These are phyloP conservation scores for Lathronympha strigana DNA, from an alignment of 2,888 invertebrate genomes.

Conservation along the genomic window DNA sequence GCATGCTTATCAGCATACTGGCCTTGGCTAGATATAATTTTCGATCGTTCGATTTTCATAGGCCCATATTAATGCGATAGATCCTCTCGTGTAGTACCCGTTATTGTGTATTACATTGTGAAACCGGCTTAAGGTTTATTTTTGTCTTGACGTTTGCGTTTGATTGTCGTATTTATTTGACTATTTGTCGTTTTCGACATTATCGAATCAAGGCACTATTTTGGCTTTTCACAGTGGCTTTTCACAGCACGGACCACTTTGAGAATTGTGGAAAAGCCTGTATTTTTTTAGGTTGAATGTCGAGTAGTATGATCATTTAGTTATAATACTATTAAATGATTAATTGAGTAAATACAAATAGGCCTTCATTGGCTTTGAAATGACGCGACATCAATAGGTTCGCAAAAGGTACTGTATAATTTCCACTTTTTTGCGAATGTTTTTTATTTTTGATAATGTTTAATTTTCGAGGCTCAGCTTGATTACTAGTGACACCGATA, in stretches of 20 bases:
- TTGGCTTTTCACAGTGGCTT: no score
- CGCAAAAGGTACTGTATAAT: slow-evolving; percentile 13
- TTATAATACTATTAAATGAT: slow-evolving; percentile 1
- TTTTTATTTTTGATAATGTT: background rate
- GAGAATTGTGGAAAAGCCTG: background rate
- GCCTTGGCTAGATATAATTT: no score
- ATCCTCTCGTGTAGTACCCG: no score
- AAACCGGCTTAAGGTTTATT: background rate
- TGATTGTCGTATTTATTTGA: no score
- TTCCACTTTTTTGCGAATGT: background rate
- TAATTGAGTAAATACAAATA: background rate
- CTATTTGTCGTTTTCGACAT: background rate
- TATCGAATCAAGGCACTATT: background rate
- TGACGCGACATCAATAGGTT: slow-evolving; percentile 11
- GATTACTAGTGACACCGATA: background rate
- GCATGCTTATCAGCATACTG: no score
- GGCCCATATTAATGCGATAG: no score
- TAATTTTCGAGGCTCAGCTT: background rate
- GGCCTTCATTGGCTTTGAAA: slow-evolving; percentile 8
- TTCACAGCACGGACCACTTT: background rate
- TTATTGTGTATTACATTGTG: no score
- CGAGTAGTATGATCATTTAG: background rate
- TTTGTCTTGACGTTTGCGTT: slow-evolving; percentile 20
- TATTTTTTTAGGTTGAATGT: background rate
- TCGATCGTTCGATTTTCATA: no score